Evolutionary conservation across 2,888 invertebrate genomes (phyloP).

Genomic region (Resseliella maxima): DNA sequence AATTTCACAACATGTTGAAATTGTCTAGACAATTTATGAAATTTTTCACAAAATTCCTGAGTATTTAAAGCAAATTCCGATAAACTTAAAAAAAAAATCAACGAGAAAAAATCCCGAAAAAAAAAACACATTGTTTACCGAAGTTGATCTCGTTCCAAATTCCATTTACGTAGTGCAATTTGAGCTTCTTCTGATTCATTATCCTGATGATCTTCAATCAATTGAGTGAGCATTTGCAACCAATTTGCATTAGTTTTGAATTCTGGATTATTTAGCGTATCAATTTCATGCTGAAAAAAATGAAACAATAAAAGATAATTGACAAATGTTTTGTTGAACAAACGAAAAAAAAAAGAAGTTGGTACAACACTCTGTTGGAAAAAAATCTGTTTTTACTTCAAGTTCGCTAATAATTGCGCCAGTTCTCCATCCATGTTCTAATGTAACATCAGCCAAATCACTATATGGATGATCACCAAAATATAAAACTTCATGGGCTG

Average conservation of each 20-base stretch:
- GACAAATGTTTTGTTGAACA: conserved; percentile 60
- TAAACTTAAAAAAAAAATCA: no score
- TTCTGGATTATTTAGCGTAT: conserved; percentile 82
- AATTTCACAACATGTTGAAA: no score
- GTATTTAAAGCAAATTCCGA: no score
- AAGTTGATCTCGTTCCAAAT: conserved; percentile 80
- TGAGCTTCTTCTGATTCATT: conserved; percentile 77
- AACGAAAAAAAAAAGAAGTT: background rate
- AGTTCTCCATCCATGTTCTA: conserved; percentile 97
- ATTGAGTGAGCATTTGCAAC: conserved; percentile 89
- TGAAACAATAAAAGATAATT: no score
- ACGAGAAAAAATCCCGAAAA: no score
- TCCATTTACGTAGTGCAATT: conserved; percentile 79
- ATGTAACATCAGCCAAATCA: conserved; percentile 94
- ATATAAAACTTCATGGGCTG: conserved; percentile 91
- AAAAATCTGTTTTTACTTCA: no score
- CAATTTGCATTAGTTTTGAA: conserved; percentile 92
- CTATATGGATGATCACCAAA: conserved; percentile 99
- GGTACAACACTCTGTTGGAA: no score
- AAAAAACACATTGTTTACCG: conserved; percentile 68
- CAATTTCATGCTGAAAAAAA: conserved; percentile 83
- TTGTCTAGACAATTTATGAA: no score
- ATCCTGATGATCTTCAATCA: conserved; percentile 91
- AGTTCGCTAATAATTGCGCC: conserved; percentile 97
- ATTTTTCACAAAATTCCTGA: no score